phyloP scores from a whole-genome alignment of 1,140 invertebrate genomes.

The Drosophila dunni region DNA sequence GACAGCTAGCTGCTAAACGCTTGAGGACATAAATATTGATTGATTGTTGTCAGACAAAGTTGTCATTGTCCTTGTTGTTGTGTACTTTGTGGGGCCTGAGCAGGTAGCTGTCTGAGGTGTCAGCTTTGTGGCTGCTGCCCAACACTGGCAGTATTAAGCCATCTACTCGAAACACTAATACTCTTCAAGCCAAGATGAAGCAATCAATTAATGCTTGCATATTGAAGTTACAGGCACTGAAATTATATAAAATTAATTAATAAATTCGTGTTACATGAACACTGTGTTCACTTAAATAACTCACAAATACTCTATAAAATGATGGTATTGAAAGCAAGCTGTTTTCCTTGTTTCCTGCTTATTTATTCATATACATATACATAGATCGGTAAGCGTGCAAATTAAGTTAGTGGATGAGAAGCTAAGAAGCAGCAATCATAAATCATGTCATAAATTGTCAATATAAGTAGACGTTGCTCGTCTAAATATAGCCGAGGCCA shows the following conservation, averaged over 20 bases:
- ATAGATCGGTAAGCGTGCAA: conserved; percentile 65
- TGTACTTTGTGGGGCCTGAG: conserved; percentile 16
- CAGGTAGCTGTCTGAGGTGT: conserved; percentile 64
- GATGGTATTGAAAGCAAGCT: conserved; percentile 12
- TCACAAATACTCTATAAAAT: conserved; percentile 5
- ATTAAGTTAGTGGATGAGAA: conserved; percentile 54
- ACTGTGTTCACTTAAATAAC: background rate
- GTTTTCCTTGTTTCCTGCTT: conserved; percentile 24
- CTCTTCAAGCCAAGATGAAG: conserved; percentile 5
- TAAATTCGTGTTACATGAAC: background rate
- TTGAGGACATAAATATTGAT: conserved; percentile 77
- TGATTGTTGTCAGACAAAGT: conserved; percentile 75
- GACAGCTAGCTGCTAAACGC: conserved; percentile 66
- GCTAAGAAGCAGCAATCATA: conserved; percentile 53
- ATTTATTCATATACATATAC: conserved; percentile 41
- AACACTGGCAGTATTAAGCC: conserved; percentile 24
- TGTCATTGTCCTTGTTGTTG: conserved; percentile 35
- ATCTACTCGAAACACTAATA: conserved; percentile 13
- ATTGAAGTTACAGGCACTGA: background rate
- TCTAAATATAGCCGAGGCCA: conserved; percentile 14
- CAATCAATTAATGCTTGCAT: background rate
- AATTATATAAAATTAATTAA: background rate
- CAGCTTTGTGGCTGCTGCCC: conserved; percentile 67
- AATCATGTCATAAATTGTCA: conserved; percentile 74
- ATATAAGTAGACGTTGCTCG: conserved; percentile 27